These are phyloP conservation scores for Pelagia noctiluca DNA, from an alignment of 30 jellyfish, hydroid and myxozoan genomes.

Conservation along the genomic window DNA sequence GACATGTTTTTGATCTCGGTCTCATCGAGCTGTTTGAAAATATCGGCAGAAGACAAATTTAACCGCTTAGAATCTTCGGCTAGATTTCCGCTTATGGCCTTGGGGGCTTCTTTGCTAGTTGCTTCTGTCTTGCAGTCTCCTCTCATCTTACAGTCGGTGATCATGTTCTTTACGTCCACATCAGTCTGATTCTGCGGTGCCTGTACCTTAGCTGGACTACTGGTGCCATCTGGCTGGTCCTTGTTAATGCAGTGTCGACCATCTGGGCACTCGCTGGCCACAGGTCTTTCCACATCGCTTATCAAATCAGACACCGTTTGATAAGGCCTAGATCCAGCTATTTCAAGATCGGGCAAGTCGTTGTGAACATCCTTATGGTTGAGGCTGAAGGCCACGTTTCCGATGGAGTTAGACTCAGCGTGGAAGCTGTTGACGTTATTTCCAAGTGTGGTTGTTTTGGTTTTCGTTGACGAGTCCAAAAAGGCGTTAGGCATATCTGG, in stretches of 20 bases:
- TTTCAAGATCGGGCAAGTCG: constrained; percentile 74
- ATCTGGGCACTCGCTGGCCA: constrained; percentile 73
- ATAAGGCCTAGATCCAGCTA: constrained; percentile 92
- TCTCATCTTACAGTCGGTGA: constrained; percentile 69
- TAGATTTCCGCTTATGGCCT: constrained; percentile 56
- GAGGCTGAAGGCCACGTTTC: constrained; percentile 69
- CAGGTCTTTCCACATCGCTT: constrained; percentile 73
- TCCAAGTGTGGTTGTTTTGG: constrained; percentile 60
- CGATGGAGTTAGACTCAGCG: constrained; percentile 40
- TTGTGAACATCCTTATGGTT: constrained; percentile 71
- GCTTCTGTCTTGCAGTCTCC: constrained; percentile 96
- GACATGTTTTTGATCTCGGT: constrained; percentile 65
- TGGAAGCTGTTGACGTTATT: constrained; percentile 70
- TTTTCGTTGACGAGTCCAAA: constrained; percentile 48
- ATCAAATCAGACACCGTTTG: constrained; percentile 86
- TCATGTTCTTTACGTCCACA: constrained; percentile 66
- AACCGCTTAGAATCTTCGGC: constrained; percentile 24
- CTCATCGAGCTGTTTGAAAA: constrained; percentile 69
- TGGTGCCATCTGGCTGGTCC: constrained; percentile 50
- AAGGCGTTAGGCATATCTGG: constrained; percentile 53
- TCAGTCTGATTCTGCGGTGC: constrained; percentile 54
- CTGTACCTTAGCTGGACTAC: constrained; percentile 41
- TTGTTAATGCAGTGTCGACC: constrained; percentile 88
- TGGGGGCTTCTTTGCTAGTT: constrained; percentile 91
- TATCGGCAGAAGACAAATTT: constrained; percentile 36